Base-by-base conservation (phyloP, 2,797 vertebrate species). In the Helicolenus hilgendorfi region DNA sequence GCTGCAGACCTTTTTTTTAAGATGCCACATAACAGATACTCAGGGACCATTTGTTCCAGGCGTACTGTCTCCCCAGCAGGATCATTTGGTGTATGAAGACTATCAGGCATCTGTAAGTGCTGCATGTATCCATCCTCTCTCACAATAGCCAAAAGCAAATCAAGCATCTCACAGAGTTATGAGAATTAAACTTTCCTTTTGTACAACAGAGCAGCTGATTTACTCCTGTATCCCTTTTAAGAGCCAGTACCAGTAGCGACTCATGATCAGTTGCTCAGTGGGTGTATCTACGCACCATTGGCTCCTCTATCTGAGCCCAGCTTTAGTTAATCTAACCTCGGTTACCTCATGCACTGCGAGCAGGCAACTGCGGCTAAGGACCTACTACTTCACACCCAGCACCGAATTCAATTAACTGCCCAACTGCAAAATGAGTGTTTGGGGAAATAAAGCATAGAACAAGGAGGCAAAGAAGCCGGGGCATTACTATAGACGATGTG, bases 351-450 rank as follows among this genome's bases (percentile, higher is more conserved):
- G 78, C 53, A 55, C 69, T 60, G 27, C 4, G 41, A 89, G 81
- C 82, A 94, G 81, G 86, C 86, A 85, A 79, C 80, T 89, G 86
- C 88, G 90, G 92, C 91, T 95, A 91, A 95, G 86, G 81, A 92
- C 81, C 62, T 91, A 60, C 72, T 86, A 74, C 79, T 93, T 95
- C 91, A 87, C 83, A 89, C 89, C 86, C 85, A 86, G 78, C 81
- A 69, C 83, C 20, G 38, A 92, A 95, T 95, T 96, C 89, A 96
- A 95, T 96, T 92, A 95, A 92, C 91, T 89, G 87, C 87, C 84
- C 91, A 82, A 91, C 89, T 90, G 87, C 93, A 96, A 96, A 96
- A 97, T 89, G 73, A 89, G 90, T 67, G 79, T 93, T 95, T 93
- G 72, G 94, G 91, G 94, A 96, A 96, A 96, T 94, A 94, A 91